Percentiles rank a stretch among this genome's conserved stretches.
Conservation (phyloP, 2,888 invertebrate species). For the Volucella inflata region DNA sequence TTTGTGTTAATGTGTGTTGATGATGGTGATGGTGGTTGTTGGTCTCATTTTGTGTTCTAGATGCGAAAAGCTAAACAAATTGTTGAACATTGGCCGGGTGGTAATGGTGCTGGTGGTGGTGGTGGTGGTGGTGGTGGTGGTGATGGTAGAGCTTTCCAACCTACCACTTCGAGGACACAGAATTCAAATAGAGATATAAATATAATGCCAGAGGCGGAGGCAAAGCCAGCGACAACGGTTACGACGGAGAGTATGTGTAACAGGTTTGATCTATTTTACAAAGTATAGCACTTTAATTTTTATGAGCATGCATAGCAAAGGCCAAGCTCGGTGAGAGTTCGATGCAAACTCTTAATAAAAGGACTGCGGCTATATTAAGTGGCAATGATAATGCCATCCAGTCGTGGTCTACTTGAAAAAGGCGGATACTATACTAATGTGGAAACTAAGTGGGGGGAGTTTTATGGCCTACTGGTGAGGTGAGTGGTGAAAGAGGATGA, state of each 20-base stretch:
- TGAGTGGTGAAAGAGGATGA: slow-evolving; percentile 11
- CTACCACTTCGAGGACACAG: neutral
- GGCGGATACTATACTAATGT: no score
- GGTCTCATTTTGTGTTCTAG: slow-evolving; percentile 35
- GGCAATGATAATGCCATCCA: no score
- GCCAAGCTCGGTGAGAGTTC: slow-evolving; percentile 13
- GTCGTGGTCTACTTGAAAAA: slow-evolving; percentile 8
- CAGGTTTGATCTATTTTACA: slow-evolving; percentile 66
- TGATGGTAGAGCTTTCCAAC: slow-evolving; percentile 31
- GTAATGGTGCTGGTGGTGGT: neutral
- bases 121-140: slow-evolving; percentile 8
- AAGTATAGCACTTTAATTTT: slow-evolving; percentile 34
- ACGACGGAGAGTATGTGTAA: slow-evolving; percentile 49
- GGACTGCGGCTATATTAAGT: neutral
- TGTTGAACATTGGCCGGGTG: slow-evolving; percentile 61
- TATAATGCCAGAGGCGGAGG: slow-evolving; percentile 10
- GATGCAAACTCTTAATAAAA: neutral
- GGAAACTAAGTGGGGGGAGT: neutral
- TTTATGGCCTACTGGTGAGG: neutral
- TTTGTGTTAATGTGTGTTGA: no score
- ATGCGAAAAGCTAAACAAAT: slow-evolving; percentile 63
- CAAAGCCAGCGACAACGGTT: no score
- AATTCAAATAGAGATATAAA: neutral
- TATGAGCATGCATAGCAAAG: slow-evolving; percentile 42
- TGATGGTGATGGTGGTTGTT: neutral